These are phyloP conservation scores for Drosophila carrolli DNA, from an alignment of 1,140 invertebrate genomes.

Conservation along the genomic window DNA sequence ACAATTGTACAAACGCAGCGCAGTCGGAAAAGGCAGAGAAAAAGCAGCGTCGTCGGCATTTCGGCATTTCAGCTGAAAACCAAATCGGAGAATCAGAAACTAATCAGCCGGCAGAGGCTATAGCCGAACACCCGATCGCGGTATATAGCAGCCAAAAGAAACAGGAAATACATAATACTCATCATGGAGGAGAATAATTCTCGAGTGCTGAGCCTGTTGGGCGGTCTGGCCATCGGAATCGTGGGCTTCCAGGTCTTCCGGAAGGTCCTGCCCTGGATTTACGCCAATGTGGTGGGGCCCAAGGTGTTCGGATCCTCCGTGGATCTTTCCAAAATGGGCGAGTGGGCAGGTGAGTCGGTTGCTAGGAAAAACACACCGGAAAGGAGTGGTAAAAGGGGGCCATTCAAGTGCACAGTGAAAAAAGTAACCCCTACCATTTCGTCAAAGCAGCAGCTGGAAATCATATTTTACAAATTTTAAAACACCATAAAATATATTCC, in stretches of 20 bases:
- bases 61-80: slow-evolving; percentile 28
- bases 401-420: slow-evolving; percentile 22
- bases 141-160: background rate
- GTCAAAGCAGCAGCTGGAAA: too few species aligned
- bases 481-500: too few species aligned
- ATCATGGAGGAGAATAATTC: slow-evolving; percentile 51
- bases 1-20: slow-evolving; percentile 12
- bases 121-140: slow-evolving; percentile 1
- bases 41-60: slow-evolving; percentile 13
- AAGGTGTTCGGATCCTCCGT: slow-evolving; percentile 81
- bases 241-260: slow-evolving; percentile 72
- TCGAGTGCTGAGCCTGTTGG: slow-evolving; percentile 48
- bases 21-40: slow-evolving; percentile 15
- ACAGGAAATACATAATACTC: background rate
- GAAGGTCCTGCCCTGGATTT: slow-evolving; percentile 82
- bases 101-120: slow-evolving; percentile 36
- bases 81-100: slow-evolving; percentile 33
- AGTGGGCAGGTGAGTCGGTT: slow-evolving; percentile 85
- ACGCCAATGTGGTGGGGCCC: slow-evolving; percentile 84
- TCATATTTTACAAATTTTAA: too few species aligned
- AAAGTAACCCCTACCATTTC: background rate
- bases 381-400: slow-evolving; percentile 12
- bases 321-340: slow-evolving; percentile 84
- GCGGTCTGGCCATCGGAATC: slow-evolving; percentile 68
- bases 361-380: background rate